A percentile compares a stretch with the other conserved stretches of the same genome.
phyloP scores from a whole-genome alignment of 2,113 vertebrate species.

The Baryphthengus martii region DNA sequence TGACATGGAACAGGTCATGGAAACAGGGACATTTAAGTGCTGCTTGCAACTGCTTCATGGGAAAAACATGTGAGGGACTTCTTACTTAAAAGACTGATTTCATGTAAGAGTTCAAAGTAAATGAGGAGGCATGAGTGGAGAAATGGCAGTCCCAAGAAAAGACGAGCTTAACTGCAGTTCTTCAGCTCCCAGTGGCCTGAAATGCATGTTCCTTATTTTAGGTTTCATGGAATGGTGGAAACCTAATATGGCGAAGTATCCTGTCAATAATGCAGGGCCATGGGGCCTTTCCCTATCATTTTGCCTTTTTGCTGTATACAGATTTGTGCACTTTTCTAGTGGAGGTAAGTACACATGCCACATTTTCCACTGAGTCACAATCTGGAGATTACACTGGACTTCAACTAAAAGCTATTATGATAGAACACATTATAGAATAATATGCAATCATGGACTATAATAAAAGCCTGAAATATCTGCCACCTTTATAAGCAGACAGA shows the following conservation, averaged over 20 bases:
- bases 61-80: not conserved
- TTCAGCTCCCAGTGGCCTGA: not conserved
- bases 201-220: rapidly evolving
- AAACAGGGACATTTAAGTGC: not conserved
- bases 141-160: not conserved
- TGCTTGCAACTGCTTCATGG: not conserved
- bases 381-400: not conserved
- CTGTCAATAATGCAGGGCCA: rapidly evolving
- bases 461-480: not conserved
- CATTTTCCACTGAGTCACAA: not conserved
- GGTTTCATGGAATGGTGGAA: rapidly evolving
- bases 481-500: not conserved
- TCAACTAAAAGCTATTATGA: not conserved
- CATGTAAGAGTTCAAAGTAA: not conserved
- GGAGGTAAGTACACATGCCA: not conserved
- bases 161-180: rapidly evolving
- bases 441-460: not conserved
- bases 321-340: not conserved
- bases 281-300: not conserved
- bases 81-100: not conserved
- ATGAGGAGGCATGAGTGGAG: not conserved
- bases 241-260: rapidly evolving
- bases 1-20: not conserved
- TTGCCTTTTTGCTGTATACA: not conserved
- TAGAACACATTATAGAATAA: not conserved